A percentile compares a stretch with the other conserved stretches of the same genome.
phyloP scores from a whole-genome alignment of 2,797 vertebrate species.

The Pagetopsis macropterus region DNA sequence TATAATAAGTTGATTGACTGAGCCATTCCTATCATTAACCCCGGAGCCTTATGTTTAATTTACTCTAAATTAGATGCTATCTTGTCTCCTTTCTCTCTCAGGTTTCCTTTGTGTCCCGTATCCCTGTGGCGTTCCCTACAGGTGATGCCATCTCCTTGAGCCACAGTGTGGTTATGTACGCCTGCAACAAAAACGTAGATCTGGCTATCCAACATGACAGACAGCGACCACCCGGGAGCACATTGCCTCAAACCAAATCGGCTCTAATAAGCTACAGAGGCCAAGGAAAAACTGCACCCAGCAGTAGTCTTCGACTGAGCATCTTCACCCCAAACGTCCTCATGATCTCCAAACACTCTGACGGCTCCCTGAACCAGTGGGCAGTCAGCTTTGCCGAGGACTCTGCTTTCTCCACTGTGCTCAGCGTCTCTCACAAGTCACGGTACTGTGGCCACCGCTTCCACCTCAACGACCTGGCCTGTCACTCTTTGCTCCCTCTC shows the following conservation, averaged over 20 bases:
- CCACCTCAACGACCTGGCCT: conserved; percentile 97
- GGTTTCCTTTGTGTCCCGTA: conserved; percentile 98
- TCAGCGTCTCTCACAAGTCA: conserved; percentile 97
- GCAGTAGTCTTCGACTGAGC: conserved; percentile 91
- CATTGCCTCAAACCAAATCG: conserved; percentile 88
- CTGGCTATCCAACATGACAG: conserved; percentile 95
- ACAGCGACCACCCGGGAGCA: conserved; percentile 87
- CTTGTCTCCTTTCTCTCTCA: conserved; percentile 64
- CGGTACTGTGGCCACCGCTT: conserved; percentile 98
- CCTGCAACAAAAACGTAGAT: conserved; percentile 97
- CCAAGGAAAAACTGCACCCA: conserved; percentile 86
- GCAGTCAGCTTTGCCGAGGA: conserved; percentile 96
- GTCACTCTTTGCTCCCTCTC: conserved; percentile 95
- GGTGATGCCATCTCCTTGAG: conserved; percentile 97
- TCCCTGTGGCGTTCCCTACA: conserved; percentile 96
- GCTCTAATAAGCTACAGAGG: conserved; percentile 90
- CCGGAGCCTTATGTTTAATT: background rate
- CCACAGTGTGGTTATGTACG: conserved; percentile 97
- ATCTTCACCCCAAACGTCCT: conserved; percentile 98
- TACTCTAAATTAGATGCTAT: conserved; percentile 5
- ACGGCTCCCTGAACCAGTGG: conserved; percentile 98
- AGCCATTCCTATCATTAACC: background rate
- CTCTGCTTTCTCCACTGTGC: conserved; percentile 96
- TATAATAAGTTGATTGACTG: background rate
- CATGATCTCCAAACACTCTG: conserved; percentile 98